Percentiles rank a stretch among this genome's conserved stretches.
phyloP scores from a whole-genome alignment of 2,797 vertebrate species.

The Natrix natrix region DNA sequence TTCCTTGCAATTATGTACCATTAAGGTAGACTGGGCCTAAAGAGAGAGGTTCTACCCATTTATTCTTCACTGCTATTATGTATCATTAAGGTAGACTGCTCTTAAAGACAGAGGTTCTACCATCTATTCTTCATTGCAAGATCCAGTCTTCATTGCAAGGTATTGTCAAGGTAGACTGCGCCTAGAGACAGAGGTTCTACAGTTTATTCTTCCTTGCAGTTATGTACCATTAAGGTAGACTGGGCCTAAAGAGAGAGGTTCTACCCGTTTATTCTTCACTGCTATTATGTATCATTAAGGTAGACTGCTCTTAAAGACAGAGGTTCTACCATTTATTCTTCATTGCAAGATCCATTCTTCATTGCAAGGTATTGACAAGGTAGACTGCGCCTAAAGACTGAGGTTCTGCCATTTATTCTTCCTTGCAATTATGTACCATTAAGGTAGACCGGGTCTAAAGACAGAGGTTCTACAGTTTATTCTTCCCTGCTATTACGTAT shows the following conservation, averaged over 20 bases:
- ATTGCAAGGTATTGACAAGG: not conserved
- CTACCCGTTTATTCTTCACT: accelerated
- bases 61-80: not conserved
- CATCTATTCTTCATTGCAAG: too few species aligned
- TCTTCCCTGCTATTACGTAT: not conserved
- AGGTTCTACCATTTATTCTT: not conserved
- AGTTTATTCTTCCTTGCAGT: not conserved
- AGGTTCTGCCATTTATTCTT: not conserved
- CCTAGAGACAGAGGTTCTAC: not conserved
- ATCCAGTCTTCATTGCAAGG: not conserved
- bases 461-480: accelerated
- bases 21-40: too few species aligned
- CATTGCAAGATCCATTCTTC: too few species aligned
- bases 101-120: not conserved
- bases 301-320: not conserved
- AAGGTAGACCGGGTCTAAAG: too few species aligned
- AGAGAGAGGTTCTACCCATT: not conserved
- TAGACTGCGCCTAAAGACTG: not conserved
- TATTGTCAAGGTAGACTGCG: too few species aligned
- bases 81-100: not conserved
- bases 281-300: not conserved
- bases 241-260: too few species aligned
- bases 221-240: too few species aligned
- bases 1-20: too few species aligned
- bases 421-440: too few species aligned